Base-by-base conservation (phyloP, 53 echinoderm and acorn worm species). In the Luidia sarsii region DNA sequence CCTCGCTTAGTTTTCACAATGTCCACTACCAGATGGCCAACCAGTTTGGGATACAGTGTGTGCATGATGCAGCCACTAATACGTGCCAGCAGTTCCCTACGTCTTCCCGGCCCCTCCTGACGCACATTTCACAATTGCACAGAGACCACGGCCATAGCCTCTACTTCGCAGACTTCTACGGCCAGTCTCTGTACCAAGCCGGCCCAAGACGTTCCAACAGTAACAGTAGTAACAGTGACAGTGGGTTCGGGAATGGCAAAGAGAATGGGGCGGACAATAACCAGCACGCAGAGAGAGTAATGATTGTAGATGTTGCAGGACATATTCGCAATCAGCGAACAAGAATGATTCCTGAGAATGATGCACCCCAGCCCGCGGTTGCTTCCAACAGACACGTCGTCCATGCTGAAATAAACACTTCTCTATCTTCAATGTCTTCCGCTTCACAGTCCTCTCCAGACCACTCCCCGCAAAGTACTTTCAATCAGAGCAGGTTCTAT, bases 171-270 rank as follows among this genome's bases (percentile, higher is more conserved):
- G 95, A 95, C 23, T 83, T 95, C 34, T 94, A 91, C 45, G 84
- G 91, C 19, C 89, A 87, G 51, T 83, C 89, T 15, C 80, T 85
- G 0, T 89, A 91, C 68, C 82, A 59, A 6, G 81, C 80, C 33
- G 88, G 88, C 9, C 83, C 89, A 2, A 57, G 87, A n/a, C 70
- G 94, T 3, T 94, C 94, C 27, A 94, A 99, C 84, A 94, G 94
- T 49, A 91, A 90, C 61, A 99, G 99, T 50, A 99, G 99, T 77
- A 99, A 94, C 54, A 99, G 99, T 71, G 99, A 99, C 80, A 99
- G 99, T 54, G 99, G 94, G 11, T 94, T 99, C 67, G 95, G 95
- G 14, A 92, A 95, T 65, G 95, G 95, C 27, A 89, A 88, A 38
- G 83, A 81, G 46, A 89, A 86, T 27, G 84, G 67, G 15, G 51